Evolutionary conservation across 2,113 vertebrate genomes (phyloP).

Genomic region (Elephas maximus): DNA sequence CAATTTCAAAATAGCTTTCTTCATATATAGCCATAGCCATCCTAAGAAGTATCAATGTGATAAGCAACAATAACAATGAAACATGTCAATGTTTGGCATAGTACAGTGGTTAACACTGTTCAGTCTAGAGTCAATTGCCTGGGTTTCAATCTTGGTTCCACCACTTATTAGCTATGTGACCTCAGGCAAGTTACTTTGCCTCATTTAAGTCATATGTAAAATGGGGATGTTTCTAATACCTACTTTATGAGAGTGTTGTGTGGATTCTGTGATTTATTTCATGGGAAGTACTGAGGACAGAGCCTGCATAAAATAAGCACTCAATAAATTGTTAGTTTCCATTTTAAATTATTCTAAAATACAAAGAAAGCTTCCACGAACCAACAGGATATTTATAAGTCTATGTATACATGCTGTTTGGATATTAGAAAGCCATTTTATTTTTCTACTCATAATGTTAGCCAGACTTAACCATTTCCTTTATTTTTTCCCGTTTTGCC

Average conservation of each 20-base stretch:
- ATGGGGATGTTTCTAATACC: not conserved
- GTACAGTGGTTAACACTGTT: rapidly evolving
- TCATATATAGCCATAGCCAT: not conserved
- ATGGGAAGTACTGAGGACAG: not conserved
- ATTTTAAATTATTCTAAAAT: slow-evolving; percentile 28
- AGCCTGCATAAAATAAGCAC: not conserved
- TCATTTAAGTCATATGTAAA: not conserved
- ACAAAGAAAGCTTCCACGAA: not conserved
- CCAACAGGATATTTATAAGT: not conserved
- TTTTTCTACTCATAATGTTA: not conserved
- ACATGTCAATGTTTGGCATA: not conserved
- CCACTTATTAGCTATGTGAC: not conserved
- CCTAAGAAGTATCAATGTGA: not conserved
- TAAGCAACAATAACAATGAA: not conserved
- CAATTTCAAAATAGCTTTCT: not conserved
- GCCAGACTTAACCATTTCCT: not conserved
- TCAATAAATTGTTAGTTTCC: not conserved
- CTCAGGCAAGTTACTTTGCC: not conserved
- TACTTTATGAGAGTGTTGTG: not conserved
- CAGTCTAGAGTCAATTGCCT: not conserved
- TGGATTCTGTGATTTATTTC: not conserved
- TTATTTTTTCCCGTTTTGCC: not conserved
- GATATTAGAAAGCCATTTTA: slow-evolving; percentile 22
- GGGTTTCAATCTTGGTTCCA: not conserved
- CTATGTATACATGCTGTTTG: not conserved